Conservation (phyloP, 2,888 invertebrate genomes). For the Calephelis perditalis region DNA sequence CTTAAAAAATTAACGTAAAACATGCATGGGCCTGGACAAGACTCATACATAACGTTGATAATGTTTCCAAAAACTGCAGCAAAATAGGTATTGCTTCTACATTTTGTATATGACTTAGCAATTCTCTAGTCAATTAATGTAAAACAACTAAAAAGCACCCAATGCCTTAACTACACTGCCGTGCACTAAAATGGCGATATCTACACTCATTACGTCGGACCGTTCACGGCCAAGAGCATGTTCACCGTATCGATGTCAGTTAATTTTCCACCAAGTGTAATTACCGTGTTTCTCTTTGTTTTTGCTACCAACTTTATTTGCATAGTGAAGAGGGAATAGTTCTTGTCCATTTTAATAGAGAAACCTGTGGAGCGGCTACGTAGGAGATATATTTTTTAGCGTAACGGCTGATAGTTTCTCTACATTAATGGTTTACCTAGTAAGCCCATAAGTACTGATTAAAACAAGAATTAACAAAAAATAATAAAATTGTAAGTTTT, state of each 20-base stretch:
- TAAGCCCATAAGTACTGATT: too few species aligned
- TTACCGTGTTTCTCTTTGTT: slow-evolving; percentile 74
- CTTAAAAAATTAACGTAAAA: too few species aligned
- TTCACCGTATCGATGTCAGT: slow-evolving; percentile 69
- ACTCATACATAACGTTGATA: background rate
- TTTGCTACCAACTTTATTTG: slow-evolving; percentile 77
- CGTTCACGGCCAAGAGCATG: slow-evolving; percentile 50
- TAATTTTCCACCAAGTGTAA: slow-evolving; percentile 75
- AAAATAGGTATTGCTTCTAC: background rate
- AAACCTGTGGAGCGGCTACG: slow-evolving; percentile 36
- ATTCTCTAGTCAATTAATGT: slow-evolving; percentile 6
- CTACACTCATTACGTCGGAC: slow-evolving; percentile 59
- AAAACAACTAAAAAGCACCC: slow-evolving; percentile 24
- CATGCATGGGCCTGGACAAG: too few species aligned
- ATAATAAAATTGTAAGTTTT: too few species aligned
- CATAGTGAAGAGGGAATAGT: slow-evolving; percentile 59
- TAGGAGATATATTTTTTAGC: too few species aligned
- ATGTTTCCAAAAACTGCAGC: too few species aligned
- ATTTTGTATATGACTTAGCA: background rate
- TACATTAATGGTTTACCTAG: too few species aligned
- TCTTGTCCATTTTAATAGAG: slow-evolving; percentile 40
- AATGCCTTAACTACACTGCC: slow-evolving; percentile 41
- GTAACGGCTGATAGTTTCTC: too few species aligned
- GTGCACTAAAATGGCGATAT: slow-evolving; percentile 57
- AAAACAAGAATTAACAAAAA: too few species aligned